Evolutionary conservation across 1,140 invertebrate species (phyloP), one percentile per base, ranked within the genome.

Genomic region (Hyposmocoma kahamanoa): DNA sequence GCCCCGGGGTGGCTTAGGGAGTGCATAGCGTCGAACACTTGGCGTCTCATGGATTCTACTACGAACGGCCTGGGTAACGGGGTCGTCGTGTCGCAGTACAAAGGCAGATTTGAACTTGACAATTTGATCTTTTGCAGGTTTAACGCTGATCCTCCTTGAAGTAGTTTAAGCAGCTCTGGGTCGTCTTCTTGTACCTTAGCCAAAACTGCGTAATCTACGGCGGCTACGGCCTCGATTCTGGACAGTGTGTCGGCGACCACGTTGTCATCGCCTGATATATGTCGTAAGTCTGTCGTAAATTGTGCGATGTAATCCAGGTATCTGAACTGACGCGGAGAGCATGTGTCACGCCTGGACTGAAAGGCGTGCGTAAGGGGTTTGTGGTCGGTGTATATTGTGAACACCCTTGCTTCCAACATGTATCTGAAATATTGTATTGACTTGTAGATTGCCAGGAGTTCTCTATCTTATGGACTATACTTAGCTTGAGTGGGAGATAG

Each of bases 381-480:
- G 34, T 86, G 84, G 42, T 86, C 77, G 0, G 74, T 84, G 19
- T 43, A 69, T 1, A 79, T 57, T 3, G 41, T 44, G 34, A 71
- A 73, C 0, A 18, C 18, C 20, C 59, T n/a, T n/a, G n/a, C n/a
- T n/a, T n/a, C n/a, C n/a, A n/a, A n/a, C n/a, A n/a, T n/a, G n/a
- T n/a, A n/a, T 30, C 6, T 4, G 18, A 39, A 39, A 17, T 39
- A 17, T 19, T 17, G n/a, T 17, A 39, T 39, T 4, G 36, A 4
- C 15, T 39, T 17, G 18, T 39, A 39, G 1, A 39, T 39, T 9
- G 36, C 36, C 18, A 39, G n/a, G n/a, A n/a, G n/a, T n/a, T n/a
- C n/a, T n/a, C n/a, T n/a, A n/a, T n/a, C n/a, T n/a, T n/a, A n/a
- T 17, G 42, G 42, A 15, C 17, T 20, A 18, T 83, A 84, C 19